Conservation (phyloP, 2,888 invertebrate genomes). For the Rhaphigaster nebulosa region DNA sequence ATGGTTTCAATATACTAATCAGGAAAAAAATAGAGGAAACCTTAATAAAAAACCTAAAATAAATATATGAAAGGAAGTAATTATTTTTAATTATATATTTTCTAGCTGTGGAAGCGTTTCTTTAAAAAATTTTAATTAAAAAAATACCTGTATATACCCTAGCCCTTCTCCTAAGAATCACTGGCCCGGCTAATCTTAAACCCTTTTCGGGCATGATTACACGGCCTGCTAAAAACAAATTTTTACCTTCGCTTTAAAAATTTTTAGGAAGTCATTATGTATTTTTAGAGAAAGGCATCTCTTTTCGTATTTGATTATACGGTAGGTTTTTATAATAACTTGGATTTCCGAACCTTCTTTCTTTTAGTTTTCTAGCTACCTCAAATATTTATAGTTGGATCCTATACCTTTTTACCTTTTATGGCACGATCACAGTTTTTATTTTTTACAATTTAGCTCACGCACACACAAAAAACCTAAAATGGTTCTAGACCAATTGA, state of each 20-base stretch:
- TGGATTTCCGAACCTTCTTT: background rate
- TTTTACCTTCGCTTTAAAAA: constrained; percentile 11
- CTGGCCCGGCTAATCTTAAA: constrained; percentile 33
- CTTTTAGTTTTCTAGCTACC: background rate
- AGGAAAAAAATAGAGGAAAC: background rate
- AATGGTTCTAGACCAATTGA: too few relatives aligned
- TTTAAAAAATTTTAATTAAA: constrained; percentile 37
- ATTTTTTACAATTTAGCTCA: background rate
- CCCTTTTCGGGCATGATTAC: constrained; percentile 28
- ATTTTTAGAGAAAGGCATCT: background rate
- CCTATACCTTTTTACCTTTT: background rate
- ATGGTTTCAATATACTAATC: background rate
- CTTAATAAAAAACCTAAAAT: background rate
- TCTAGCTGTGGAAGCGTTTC: constrained; percentile 21
- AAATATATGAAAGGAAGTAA: constrained; percentile 24
- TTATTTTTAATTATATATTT: constrained; percentile 42
- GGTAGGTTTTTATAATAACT: background rate
- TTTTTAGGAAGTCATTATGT: constrained; percentile 5
- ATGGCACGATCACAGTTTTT: background rate
- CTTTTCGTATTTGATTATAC: background rate
- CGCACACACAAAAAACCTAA: too few relatives aligned
- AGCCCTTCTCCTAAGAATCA: constrained; percentile 12
- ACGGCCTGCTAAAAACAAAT: constrained; percentile 34
- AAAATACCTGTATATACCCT: constrained; percentile 33
- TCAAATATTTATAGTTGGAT: background rate